Conservation (phyloP, 1,140 invertebrate species). For the Lutraria rhynchaena region DNA sequence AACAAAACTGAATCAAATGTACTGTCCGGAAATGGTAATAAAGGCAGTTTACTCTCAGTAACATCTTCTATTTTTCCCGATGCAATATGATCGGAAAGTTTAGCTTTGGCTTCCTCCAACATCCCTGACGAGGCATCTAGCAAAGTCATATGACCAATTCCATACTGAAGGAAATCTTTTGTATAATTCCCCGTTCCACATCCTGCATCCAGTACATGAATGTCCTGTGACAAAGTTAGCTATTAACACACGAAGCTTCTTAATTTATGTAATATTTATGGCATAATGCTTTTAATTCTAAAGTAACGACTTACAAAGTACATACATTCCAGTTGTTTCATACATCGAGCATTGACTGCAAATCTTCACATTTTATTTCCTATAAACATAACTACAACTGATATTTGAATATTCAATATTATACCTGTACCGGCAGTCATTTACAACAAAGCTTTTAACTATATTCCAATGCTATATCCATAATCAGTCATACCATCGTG, state of each 20-base stretch:
- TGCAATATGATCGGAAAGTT: constrained; percentile 27
- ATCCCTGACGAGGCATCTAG: constrained; percentile 41
- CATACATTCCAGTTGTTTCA: too few species aligned
- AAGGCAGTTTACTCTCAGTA: constrained; percentile 21
- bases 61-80: constrained; percentile 19
- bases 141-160: constrained; percentile 33
- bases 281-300: too few species aligned
- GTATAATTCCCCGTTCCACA: constrained; percentile 44
- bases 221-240: constrained; percentile 5
- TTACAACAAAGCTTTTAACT: too few species aligned
- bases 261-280: too few species aligned
- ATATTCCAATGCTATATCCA: too few species aligned
- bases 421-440: too few species aligned
- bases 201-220: constrained; percentile 41
- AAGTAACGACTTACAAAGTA: too few species aligned
- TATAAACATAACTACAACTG: too few species aligned
- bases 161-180: constrained; percentile 12
- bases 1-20: constrained; percentile 42
- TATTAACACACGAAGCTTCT: too few species aligned
- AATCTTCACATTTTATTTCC: too few species aligned
- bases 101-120: constrained; percentile 33
- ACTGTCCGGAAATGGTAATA: constrained; percentile 9
- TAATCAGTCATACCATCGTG: not conserved
- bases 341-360: too few species aligned
- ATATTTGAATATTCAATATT: too few species aligned